Evolutionary conservation across 2,888 invertebrate genomes (phyloP).

Genomic region (Zygaena filipendulae): DNA sequence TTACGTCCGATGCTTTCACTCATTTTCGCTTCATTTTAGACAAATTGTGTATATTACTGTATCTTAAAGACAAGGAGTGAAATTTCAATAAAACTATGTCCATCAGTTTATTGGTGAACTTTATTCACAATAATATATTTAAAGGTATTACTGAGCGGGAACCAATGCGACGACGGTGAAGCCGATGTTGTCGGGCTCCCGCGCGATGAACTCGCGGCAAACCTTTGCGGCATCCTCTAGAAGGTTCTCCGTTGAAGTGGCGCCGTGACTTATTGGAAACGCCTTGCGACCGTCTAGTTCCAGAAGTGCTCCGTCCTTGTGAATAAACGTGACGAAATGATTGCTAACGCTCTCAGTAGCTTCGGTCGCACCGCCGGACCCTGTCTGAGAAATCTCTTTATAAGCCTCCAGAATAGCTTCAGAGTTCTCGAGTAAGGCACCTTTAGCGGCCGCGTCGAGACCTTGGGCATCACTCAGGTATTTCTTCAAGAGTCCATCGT

Average conservation of each 20-base stretch:
- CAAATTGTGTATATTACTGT: too few relatives aligned
- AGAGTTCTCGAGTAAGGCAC: constrained; percentile 77
- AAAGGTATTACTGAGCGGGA: constrained; percentile 49
- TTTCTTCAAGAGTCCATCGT: constrained; percentile 78
- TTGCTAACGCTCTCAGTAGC: constrained; percentile 73
- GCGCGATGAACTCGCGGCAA: constrained; percentile 84
- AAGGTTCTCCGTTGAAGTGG: constrained; percentile 76
- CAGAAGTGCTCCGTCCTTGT: constrained; percentile 81
- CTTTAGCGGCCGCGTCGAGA: constrained; percentile 78
- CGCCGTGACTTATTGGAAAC: constrained; percentile 85
- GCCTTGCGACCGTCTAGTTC: constrained; percentile 78
- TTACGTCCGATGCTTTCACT: too few relatives aligned
- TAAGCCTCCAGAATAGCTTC: constrained; percentile 80
- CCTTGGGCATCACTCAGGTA: constrained; percentile 76
- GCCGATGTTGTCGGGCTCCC: constrained; percentile 86
- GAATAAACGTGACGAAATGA: constrained; percentile 90
- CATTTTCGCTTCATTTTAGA: too few relatives aligned
- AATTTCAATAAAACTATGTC: too few relatives aligned
- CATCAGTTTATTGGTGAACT: too few relatives aligned
- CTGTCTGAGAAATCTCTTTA: constrained; percentile 81
- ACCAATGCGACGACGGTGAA: constrained; percentile 89
- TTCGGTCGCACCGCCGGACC: constrained; percentile 74
- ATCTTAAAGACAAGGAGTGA: too few relatives aligned
- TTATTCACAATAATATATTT: too few relatives aligned
- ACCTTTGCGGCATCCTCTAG: constrained; percentile 86